Conservation (phyloP, 2,113 vertebrate genomes). For the Coreoperca whiteheadi region DNA sequence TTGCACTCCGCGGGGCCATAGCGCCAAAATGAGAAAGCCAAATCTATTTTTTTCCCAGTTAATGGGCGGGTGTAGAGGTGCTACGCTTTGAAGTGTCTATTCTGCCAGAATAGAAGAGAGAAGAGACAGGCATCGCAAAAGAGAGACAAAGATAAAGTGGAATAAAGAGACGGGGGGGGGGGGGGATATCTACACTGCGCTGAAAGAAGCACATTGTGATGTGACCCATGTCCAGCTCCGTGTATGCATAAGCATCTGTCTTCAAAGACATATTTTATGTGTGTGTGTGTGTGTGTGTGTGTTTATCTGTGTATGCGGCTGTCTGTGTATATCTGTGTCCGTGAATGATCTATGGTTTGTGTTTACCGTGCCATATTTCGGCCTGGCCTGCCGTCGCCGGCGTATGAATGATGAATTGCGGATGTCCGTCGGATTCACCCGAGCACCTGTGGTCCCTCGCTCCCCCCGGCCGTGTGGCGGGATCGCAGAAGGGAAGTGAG, state of each 20-base stretch:
- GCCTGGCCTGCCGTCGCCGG: conserved; percentile 81
- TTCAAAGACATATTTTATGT: conserved; percentile 69
- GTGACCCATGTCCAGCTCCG: conserved; percentile 73
- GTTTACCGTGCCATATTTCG: conserved; percentile 88
- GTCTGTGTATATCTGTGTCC: conserved; percentile 68
- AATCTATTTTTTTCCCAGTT: conserved; percentile 15
- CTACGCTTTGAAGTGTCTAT: conserved; percentile 26
- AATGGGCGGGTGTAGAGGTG: conserved; percentile 13
- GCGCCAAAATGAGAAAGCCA: conserved; percentile 11
- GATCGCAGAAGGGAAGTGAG: conserved; percentile 49
- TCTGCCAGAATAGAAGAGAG: conserved; percentile 11
- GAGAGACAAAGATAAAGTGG: conserved; percentile 69
- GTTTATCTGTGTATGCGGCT: conserved; percentile 47
- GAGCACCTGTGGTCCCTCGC: conserved; percentile 80
- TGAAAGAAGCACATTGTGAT: conserved; percentile 65
- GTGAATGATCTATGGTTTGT: conserved; percentile 89
- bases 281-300: conserved; percentile 42
- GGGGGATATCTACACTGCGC: conserved; percentile 52
- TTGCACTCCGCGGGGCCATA: background rate
- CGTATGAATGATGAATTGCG: conserved; percentile 88
- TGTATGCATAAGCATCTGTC: conserved; percentile 73
- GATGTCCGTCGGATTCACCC: conserved; percentile 82
- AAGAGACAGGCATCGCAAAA: conserved; percentile 32
- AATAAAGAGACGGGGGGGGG: conserved; percentile 53
- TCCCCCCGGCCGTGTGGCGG: conserved; percentile 70